These are phyloP conservation scores for Trididemnum nubilum DNA, from an alignment of 23 tunicate genomes.

Conservation along the genomic window DNA sequence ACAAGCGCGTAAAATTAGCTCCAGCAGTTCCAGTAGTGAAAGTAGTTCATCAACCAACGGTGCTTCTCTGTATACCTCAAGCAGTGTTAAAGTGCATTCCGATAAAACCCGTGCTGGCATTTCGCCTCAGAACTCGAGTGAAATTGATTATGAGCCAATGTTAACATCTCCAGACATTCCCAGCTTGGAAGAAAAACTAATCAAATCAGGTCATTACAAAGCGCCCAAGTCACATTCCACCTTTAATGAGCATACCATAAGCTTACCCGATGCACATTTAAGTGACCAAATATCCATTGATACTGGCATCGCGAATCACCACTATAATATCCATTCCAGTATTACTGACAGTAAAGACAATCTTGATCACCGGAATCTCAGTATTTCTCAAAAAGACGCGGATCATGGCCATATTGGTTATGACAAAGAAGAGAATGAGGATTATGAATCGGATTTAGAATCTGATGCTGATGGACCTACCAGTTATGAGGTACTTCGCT, in stretches of 20 bases:
- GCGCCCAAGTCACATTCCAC: conserved; percentile 34
- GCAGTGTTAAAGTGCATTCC: neutral
- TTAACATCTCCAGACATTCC: conserved; percentile 11
- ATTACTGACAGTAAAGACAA: neutral
- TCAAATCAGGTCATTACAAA: conserved; percentile 46
- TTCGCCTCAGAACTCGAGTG: neutral
- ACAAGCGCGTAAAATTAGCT: neutral
- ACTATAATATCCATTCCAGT: too few species aligned
- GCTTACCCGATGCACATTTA: neutral
- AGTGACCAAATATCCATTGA: neutral
- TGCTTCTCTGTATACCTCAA: neutral
- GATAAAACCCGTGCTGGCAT: neutral
- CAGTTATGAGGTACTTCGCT: conserved; percentile 78
- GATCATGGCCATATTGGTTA: neutral
- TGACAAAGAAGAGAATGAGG: neutral
- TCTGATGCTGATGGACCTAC: conserved; percentile 77
- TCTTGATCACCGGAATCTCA: neutral
- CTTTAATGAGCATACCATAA: neutral
- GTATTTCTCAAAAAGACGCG: neutral
- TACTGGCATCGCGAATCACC: neutral
- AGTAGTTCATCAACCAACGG: neutral
- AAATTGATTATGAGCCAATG: too few species aligned
- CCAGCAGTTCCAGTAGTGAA: conserved; percentile 6
- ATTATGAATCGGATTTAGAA: conserved; percentile 46
- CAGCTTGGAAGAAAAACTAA: conserved; percentile 9